These are phyloP conservation scores for Phymastichus coffea DNA, from an alignment of 1,140 invertebrate genomes.

Conservation along the genomic window DNA sequence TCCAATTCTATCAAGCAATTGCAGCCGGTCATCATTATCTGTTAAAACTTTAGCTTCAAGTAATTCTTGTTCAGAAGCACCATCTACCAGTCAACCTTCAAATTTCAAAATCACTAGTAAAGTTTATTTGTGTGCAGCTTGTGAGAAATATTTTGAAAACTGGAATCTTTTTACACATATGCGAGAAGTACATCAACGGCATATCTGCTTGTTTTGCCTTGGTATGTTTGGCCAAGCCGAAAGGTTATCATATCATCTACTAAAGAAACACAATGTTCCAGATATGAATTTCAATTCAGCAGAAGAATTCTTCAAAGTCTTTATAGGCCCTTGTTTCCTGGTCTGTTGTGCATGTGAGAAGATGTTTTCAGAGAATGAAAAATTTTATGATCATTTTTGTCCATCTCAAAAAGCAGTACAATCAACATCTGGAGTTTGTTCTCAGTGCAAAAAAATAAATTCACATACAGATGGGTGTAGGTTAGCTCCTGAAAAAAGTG, in stretches of 20 bases:
- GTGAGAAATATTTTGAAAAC: slow-evolving; percentile 77
- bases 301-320: slow-evolving; percentile 65
- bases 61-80: slow-evolving; percentile 6
- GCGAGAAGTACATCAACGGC: slow-evolving; percentile 73
- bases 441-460: slow-evolving; percentile 44
- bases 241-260: slow-evolving; percentile 71
- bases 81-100: slow-evolving; percentile 36
- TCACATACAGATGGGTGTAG: slow-evolving; percentile 46
- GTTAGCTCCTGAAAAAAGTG: slow-evolving; percentile 30
- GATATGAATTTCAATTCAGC: slow-evolving; percentile 64
- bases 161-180: slow-evolving; percentile 83
- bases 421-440: slow-evolving; percentile 38
- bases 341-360: slow-evolving; percentile 78
- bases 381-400: slow-evolving; percentile 73
- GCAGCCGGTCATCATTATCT: too few relatives aligned
- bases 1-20: not conserved
- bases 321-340: slow-evolving; percentile 69
- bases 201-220: slow-evolving; percentile 77
- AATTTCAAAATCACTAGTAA: slow-evolving; percentile 69
- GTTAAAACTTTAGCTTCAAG: slow-evolving; percentile 28
- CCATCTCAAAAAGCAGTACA: slow-evolving; percentile 30
- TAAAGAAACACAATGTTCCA: slow-evolving; percentile 71
- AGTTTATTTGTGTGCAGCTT: slow-evolving; percentile 75
- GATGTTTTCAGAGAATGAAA: slow-evolving; percentile 69
- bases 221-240: slow-evolving; percentile 78